A percentile compares a stretch with the other conserved stretches of the same genome.
Evolutionary conservation across 64 coral and sea anemone genomes (phyloP).

Genomic region (Trachythela sp.): DNA sequence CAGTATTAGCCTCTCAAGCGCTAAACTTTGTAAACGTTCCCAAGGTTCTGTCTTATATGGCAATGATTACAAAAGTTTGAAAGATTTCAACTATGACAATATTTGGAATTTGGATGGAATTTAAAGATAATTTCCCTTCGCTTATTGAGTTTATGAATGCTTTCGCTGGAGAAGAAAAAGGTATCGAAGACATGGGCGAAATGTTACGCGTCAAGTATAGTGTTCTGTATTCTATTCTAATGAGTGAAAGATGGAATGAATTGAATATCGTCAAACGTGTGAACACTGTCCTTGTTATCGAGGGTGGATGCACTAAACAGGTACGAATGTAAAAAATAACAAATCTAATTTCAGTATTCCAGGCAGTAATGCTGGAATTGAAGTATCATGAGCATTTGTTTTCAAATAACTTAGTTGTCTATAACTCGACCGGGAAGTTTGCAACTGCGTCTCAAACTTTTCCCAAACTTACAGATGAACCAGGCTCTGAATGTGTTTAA

Average conservation of each 20-base stretch:
- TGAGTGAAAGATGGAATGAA: constrained; percentile 59
- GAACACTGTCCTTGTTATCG: constrained; percentile 36
- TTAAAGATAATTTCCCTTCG: no score
- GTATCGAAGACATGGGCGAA: background rate
- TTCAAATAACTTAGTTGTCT: background rate
- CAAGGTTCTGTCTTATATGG: no score
- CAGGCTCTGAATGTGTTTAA: no score
- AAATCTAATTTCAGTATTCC: background rate
- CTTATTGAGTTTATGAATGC: constrained; percentile 42
- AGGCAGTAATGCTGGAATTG: background rate
- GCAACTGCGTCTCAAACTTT: no score
- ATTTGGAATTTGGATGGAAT: constrained; percentile 27
- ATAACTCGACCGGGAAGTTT: no score
- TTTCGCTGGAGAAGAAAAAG: constrained; percentile 23
- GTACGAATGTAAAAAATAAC: background rate
- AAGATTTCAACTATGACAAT: constrained; percentile 37
- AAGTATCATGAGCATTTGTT: no score
- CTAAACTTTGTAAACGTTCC: no score
- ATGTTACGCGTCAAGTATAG: no score
- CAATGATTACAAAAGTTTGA: constrained; percentile 36
- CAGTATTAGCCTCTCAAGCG: no score
- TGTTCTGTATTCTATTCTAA: constrained; percentile 55
- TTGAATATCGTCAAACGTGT: constrained; percentile 43
- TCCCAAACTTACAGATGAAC: no score
- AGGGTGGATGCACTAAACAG: constrained; percentile 54